Evolutionary conservation across 2,888 invertebrate genomes (phyloP).

Genomic region (Synergus laeviventris): DNA sequence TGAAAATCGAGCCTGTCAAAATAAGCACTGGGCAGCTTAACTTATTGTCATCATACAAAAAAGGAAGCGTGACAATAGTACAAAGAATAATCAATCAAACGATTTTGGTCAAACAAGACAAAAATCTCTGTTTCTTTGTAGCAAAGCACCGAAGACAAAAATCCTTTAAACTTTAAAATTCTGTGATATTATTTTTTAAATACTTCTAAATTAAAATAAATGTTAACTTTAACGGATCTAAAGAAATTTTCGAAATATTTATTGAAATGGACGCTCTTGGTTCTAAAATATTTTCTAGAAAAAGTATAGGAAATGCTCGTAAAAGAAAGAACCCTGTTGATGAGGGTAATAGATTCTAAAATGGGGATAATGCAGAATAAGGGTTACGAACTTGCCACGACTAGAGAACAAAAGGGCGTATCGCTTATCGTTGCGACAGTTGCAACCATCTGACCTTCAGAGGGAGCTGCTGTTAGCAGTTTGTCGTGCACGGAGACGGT

Average conservation of each 20-base stretch:
- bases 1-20: not conserved
- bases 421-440: conserved; percentile 16
- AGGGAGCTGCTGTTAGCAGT: not conserved
- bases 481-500: conserved; percentile 25
- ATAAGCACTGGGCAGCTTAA: not conserved
- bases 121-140: not conserved
- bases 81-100: not conserved
- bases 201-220: too few species aligned
- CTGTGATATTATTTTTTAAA: not conserved
- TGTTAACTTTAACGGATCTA: too few species aligned
- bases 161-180: not conserved
- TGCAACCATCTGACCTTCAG: conserved; percentile 25
- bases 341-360: not conserved
- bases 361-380: not conserved
- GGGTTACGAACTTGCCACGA: not conserved
- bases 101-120: not conserved
- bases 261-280: too few species aligned
- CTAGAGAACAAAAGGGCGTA: not conserved
- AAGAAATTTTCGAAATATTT: too few species aligned
- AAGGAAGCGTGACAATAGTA: not conserved
- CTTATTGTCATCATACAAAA: not conserved
- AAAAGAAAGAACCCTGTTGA: not conserved
- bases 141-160: not conserved
- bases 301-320: not conserved
- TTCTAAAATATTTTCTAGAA: not conserved